These are phyloP conservation scores for Microcebus murinus DNA, from an alignment of 2,113 vertebrate species.

Conservation along the genomic window DNA sequence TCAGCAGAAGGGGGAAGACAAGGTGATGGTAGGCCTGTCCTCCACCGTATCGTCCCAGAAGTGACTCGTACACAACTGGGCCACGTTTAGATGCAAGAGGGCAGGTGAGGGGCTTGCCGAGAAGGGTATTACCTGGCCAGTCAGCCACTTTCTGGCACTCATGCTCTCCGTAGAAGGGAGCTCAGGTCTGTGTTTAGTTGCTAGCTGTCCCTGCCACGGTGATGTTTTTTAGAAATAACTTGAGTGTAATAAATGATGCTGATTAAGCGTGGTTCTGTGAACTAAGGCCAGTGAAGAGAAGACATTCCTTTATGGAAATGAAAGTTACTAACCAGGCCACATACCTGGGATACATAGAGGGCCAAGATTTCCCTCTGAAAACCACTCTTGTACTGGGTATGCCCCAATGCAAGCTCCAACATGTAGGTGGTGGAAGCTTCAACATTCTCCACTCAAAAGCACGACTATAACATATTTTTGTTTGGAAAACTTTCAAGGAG, in stretches of 20 bases:
- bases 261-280: neutral
- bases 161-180: neutral
- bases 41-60: neutral
- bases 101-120: neutral
- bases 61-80: neutral
- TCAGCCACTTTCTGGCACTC: neutral
- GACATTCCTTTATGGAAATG: neutral
- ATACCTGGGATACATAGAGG: neutral
- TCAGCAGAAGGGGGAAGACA: neutral
- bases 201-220: neutral
- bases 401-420: neutral
- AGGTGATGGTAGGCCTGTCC: neutral
- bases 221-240: neutral
- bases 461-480: neutral
- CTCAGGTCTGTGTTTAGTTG: neutral
- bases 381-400: neutral
- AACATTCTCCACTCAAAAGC: neutral
- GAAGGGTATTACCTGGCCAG: neutral
- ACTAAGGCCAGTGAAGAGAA: neutral
- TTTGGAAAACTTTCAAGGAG: conserved; percentile 51
- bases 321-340: neutral
- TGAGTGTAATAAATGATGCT: neutral
- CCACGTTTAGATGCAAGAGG: neutral
- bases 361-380: neutral
- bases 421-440: neutral